Percentiles rank a stretch among this genome's conserved stretches.
These are phyloP conservation scores for Dryoscopus gambensis DNA, from an alignment of 2,113 vertebrate species.

Conservation along the genomic window DNA sequence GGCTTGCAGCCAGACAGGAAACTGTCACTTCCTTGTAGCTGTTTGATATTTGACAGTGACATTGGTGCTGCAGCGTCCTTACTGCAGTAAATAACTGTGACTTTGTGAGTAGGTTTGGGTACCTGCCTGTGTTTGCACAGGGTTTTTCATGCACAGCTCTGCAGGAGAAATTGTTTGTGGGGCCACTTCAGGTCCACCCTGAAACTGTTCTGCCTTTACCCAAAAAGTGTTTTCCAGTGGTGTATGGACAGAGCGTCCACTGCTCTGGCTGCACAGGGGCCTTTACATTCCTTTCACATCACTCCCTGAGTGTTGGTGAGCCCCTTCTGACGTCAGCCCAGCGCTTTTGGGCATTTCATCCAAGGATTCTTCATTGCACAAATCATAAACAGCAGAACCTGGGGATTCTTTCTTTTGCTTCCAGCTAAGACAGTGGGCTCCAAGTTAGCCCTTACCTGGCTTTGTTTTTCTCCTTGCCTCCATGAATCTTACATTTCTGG, in stretches of 20 bases:
- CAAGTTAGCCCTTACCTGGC: not conserved
- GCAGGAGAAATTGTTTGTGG: not conserved
- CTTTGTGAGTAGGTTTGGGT: not conserved
- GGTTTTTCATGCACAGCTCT: not conserved
- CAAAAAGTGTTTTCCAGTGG: not conserved
- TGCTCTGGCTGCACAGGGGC: not conserved
- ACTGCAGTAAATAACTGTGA: not conserved
- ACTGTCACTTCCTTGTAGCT: not conserved
- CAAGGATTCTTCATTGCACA: not conserved
- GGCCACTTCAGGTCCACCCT: not conserved
- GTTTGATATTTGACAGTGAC: not conserved
- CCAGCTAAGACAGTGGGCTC: not conserved
- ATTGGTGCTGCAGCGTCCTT: not conserved
- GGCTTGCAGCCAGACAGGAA: not conserved
- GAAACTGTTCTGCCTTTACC: not conserved
- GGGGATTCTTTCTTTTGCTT: not conserved
- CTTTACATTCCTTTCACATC: not conserved
- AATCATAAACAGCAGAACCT: not conserved
- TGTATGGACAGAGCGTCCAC: not conserved
- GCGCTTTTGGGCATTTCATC: not conserved
- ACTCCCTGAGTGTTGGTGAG: not conserved
- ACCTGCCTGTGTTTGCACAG: not conserved
- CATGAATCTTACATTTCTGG: not conserved
- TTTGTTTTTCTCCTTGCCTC: not conserved
- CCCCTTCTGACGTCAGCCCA: not conserved